Conservation (phyloP, 2,797 vertebrate genomes). For the Chiloscyllium punctatum region DNA sequence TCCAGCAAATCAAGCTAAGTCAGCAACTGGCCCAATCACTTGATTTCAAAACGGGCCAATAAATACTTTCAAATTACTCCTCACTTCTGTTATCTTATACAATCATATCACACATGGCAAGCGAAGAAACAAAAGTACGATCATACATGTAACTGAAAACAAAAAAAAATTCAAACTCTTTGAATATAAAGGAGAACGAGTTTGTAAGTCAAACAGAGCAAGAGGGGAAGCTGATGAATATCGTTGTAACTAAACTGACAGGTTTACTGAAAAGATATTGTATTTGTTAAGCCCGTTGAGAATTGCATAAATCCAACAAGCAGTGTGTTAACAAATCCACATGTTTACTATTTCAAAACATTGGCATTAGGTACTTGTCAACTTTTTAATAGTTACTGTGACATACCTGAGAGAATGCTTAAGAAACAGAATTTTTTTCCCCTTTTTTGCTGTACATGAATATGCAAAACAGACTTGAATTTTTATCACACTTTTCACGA, state of each 20-base stretch:
- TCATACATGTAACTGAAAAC: not conserved
- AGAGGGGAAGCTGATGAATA: not conserved
- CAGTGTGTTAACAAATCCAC: not conserved
- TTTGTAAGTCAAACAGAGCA: not conserved
- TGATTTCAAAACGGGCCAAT: not conserved
- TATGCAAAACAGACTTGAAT: not conserved
- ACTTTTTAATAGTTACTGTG: not conserved
- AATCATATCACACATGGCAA: not conserved
- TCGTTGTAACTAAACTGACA: not conserved
- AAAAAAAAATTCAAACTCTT: not conserved
- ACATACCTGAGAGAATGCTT: not conserved
- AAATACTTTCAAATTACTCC: not conserved
- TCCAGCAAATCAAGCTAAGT: not conserved
- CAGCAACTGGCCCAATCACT: not conserved
- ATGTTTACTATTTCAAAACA: not conserved
- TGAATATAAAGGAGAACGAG: not conserved
- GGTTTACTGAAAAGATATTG: not conserved
- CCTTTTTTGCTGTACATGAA: not conserved
- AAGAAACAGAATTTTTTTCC: not conserved
- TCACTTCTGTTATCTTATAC: not conserved
- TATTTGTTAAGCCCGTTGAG: not conserved
- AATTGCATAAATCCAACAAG: not conserved
- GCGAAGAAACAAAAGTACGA: not conserved
- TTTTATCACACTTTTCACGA: not conserved
- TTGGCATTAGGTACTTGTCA: not conserved